Conservation (phyloP, 2,888 invertebrate species). For the Margaritifera margaritifera region DNA sequence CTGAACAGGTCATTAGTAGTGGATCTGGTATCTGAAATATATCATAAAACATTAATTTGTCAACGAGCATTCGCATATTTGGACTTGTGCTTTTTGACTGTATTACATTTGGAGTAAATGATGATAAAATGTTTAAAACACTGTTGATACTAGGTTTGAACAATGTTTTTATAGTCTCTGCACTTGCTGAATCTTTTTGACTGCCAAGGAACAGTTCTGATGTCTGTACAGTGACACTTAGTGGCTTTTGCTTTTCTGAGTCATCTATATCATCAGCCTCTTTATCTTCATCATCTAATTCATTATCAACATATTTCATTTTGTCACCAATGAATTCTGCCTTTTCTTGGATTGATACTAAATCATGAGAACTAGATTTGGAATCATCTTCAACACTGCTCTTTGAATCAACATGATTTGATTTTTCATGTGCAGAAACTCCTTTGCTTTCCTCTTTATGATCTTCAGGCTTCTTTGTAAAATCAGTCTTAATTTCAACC, state of each 20-base stretch:
- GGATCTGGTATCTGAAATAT: conserved; percentile 46
- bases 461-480: neutral
- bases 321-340: too few species aligned
- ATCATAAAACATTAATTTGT: conserved; percentile 46
- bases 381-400: neutral
- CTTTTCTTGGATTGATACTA: too few species aligned
- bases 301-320: conserved; percentile 1
- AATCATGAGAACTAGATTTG: too few species aligned
- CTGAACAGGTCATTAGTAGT: conserved; percentile 83
- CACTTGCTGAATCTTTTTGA: neutral
- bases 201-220: neutral
- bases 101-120: too few species aligned
- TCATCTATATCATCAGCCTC: conserved; percentile 8
- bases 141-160: conserved; percentile 15
- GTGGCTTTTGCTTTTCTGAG: conserved; percentile 9
- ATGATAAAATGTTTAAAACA: conserved; percentile 24
- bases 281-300: conserved; percentile 2
- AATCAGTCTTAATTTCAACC: neutral
- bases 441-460: neutral
- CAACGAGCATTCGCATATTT: conserved; percentile 5
- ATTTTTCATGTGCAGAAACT: neutral
- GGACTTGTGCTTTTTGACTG: neutral
- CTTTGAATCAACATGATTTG: neutral
- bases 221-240: conserved; percentile 1
- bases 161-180: conserved; percentile 26